Conservation (phyloP, 2,888 invertebrate species). For the Thera obeliscata region DNA sequence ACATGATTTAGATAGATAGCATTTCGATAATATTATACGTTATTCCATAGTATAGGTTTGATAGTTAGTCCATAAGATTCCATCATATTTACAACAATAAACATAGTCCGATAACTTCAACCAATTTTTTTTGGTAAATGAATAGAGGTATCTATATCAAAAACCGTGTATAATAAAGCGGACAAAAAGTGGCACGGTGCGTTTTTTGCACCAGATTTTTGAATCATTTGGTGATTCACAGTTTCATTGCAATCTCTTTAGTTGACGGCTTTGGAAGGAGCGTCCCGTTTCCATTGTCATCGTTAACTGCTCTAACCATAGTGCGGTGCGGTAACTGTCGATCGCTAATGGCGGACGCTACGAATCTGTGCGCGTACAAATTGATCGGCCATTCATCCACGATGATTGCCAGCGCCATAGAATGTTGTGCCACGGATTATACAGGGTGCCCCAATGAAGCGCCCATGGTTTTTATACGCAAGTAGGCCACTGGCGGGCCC, state of each 20-base stretch:
- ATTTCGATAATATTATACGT: too few relatives aligned
- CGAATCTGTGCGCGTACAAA: conserved; percentile 37
- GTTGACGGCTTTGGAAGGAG: conserved; percentile 15
- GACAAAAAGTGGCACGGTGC: neutral
- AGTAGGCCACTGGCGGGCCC: too few relatives aligned
- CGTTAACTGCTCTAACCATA: conserved; percentile 22
- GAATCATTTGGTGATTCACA: neutral
- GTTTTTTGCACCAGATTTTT: conserved; percentile 1
- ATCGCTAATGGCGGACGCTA: conserved; percentile 25
- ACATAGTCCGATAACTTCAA: too few relatives aligned
- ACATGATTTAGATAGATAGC: too few relatives aligned
- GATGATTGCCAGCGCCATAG: conserved; percentile 30
- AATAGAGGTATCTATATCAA: neutral
- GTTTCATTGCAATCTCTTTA: conserved; percentile 8
- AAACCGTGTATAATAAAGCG: neutral
- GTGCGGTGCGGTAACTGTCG: conserved; percentile 26
- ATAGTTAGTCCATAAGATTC: too few relatives aligned
- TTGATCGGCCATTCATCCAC: conserved; percentile 37
- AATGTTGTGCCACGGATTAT: conserved; percentile 15
- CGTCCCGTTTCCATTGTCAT: conserved; percentile 28
- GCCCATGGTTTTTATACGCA: neutral
- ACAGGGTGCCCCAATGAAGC: conserved; percentile 7
- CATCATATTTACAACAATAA: too few relatives aligned
- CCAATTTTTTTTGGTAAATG: too few relatives aligned
- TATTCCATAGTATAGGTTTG: too few relatives aligned